Evolutionary conservation across 2,888 invertebrate genomes (phyloP), one percentile per base, ranked within the genome.

Genomic region (Trypoxylon attenuatum): DNA sequence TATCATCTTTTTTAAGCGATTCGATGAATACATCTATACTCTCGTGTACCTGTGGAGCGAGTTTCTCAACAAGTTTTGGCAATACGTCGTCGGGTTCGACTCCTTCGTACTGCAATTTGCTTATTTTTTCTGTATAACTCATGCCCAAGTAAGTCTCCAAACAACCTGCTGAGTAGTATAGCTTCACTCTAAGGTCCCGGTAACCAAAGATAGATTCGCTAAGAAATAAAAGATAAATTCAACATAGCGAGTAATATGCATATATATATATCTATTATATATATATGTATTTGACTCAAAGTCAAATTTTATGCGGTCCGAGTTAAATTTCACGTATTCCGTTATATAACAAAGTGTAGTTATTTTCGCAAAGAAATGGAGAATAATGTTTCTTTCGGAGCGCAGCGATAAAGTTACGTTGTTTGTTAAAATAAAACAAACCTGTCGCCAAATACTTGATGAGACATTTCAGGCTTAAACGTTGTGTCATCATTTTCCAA

Each of bases 161-260:
- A 65, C 92, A 92, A 16, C 92, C 94, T 53, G 96, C 96, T 63
- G 93, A 92, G 84, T 95, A 97, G 82, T 92, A 93, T 2, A 98
- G 87, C 68, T 92, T 90, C 2, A 98, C 91, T 61, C 90, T 89
- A 27, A 98, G 88, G 80, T 95, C 94, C 82, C 93, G 92, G 85
- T 97, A 99, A 2, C 98, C 99, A 89, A 97, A 97, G 85, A 99
- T 96, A 66, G 92, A 94, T 88, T 99, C 99, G 80, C 91, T 91
- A 82, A 16, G 5, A 58, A 52, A 57, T 16, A 45, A 87, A 86
- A 65, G 65, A n/a, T 42, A 85, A 71, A 13, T 41, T 53, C 29
- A 50, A 46, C 16, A 52, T 45, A 45, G 65, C 27, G 54, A 69
- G 10, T 41, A 41, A 59, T 22, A 50, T 47, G 33, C 8, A 0